These are phyloP conservation scores for Rhinella marina DNA, from an alignment of 2,797 vertebrate genomes.

Conservation along the genomic window DNA sequence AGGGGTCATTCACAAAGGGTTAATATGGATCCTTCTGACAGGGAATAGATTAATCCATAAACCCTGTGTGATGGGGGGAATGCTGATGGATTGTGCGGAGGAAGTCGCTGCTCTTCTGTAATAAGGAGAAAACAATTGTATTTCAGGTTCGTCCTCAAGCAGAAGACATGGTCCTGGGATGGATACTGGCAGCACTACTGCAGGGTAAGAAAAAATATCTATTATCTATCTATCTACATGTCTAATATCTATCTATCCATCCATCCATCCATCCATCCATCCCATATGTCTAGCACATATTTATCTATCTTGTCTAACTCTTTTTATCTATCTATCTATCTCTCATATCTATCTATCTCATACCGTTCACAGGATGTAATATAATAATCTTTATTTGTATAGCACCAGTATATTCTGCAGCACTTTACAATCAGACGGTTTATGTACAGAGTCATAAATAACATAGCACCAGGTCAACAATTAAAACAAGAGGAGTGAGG, in stretches of 20 bases:
- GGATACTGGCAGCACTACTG: constrained; percentile 62
- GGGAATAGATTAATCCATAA: constrained; percentile 35
- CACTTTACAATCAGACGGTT: no score
- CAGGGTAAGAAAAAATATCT: constrained; percentile 69
- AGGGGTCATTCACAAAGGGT: constrained; percentile 7
- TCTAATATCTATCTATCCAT: background rate
- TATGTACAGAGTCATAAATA: no score
- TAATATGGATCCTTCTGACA: constrained; percentile 28
- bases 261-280: no score
- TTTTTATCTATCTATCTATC: constrained; percentile 12
- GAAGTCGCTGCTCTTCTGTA: background rate
- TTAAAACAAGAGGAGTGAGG: no score
- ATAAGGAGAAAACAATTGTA: constrained; percentile 22
- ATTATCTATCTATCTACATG: constrained; percentile 18
- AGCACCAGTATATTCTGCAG: no score
- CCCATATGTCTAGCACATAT: background rate
- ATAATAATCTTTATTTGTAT: no score
- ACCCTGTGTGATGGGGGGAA: background rate
- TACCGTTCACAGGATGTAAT: background rate
- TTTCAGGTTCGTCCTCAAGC: constrained; percentile 66
- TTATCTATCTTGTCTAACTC: background rate
- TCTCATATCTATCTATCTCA: background rate
- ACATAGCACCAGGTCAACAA: no score
- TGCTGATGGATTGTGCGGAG: background rate
- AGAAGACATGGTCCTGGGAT: constrained; percentile 70